These are phyloP conservation scores for Opisthocomus hoazin DNA, from an alignment of 2,113 vertebrate genomes.

Conservation along the genomic window DNA sequence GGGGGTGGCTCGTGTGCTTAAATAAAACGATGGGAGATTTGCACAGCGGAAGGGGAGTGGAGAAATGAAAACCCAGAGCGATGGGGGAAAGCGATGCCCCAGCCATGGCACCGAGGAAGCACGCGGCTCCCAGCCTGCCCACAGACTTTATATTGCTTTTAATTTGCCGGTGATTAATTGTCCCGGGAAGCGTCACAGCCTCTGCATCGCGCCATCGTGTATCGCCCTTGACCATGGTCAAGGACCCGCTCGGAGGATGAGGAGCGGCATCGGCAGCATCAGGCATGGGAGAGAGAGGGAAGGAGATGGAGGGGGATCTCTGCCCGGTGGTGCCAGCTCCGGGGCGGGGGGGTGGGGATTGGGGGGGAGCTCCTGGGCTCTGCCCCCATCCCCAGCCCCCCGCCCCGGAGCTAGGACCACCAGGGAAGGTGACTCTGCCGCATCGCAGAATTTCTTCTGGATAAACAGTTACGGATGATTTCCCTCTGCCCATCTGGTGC, in stretches of 20 bases:
- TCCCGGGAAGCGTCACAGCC: neutral
- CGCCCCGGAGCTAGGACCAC: neutral
- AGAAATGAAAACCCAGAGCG: neutral
- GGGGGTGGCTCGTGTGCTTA: neutral
- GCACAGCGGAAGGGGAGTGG: neutral
- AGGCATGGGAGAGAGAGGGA: neutral
- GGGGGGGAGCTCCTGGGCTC: neutral
- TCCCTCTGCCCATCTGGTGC: conserved; percentile 71
- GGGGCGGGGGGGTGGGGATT: neutral
- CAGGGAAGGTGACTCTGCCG: neutral
- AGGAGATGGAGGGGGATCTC: rapidly evolving
- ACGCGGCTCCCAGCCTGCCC: neutral
- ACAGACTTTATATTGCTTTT: neutral
- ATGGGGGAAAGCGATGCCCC: neutral
- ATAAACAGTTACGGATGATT: conserved; percentile 70
- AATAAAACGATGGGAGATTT: neutral
- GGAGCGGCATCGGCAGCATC: neutral
- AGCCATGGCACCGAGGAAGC: neutral
- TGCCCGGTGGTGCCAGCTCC: neutral
- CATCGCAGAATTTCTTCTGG: neutral
- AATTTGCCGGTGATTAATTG: neutral
- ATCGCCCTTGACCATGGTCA: neutral
- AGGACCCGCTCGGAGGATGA: neutral
- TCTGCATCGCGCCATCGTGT: neutral
- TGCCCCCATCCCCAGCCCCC: neutral